These are phyloP conservation scores for Matsumurasca onukii DNA, from an alignment of 1,140 invertebrate species.

Conservation along the genomic window DNA sequence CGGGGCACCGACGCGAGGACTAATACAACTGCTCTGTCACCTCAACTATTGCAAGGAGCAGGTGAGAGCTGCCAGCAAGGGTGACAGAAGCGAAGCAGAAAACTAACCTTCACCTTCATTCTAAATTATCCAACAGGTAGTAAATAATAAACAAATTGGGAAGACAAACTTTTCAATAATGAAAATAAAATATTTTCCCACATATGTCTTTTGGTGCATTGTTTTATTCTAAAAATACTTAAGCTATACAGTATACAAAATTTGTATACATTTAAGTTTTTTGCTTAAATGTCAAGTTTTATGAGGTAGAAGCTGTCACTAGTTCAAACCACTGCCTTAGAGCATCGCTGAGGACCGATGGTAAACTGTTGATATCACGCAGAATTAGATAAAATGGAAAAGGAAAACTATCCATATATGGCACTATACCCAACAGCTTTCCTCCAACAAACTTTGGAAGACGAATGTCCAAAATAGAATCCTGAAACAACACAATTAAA, in stretches of 20 bases:
- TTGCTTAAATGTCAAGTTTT: too few relatives aligned
- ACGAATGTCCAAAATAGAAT: conserved; percentile 91
- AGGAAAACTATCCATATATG: conserved; percentile 94
- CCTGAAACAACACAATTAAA: conserved; percentile 63
- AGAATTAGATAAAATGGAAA: conserved; percentile 99
- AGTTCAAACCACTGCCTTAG: conserved; percentile 98
- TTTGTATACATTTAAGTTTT: too few relatives aligned
- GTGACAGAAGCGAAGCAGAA: neutral
- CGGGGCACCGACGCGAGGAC: conserved; percentile 52
- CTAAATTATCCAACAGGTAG: too few relatives aligned
- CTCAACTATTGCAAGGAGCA: conserved; percentile 24
- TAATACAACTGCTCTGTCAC: conserved; percentile 47
- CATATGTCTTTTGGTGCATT: too few relatives aligned
- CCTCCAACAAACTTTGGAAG: conserved; percentile 69
- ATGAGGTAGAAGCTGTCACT: conserved; percentile 57
- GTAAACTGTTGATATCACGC: conserved; percentile 82
- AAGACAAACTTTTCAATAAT: too few relatives aligned
- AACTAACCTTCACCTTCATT: neutral
- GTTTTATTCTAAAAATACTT: too few relatives aligned
- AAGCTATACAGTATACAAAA: too few relatives aligned
- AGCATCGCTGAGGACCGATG: conserved; percentile 90
- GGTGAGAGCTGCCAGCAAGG: neutral
- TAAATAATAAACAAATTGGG: too few relatives aligned
- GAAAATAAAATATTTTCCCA: too few relatives aligned
- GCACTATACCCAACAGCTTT: conserved; percentile 61